Evolutionary conservation across 2,113 vertebrate species (phyloP).

Genomic region (Notothenia rossii): DNA sequence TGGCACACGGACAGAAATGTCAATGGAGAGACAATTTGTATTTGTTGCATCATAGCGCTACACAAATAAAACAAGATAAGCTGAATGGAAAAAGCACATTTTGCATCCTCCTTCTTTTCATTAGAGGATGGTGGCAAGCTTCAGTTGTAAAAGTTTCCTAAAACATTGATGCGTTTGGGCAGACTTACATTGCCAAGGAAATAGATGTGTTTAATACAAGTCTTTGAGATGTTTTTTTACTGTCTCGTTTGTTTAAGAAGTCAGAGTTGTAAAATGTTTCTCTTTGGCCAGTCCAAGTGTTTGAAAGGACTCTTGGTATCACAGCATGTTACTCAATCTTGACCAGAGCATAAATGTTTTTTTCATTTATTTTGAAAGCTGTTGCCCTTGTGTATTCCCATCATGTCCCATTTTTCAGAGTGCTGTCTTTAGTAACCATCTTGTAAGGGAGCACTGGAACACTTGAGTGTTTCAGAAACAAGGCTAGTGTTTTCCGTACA

Average conservation of each 20-base stretch:
- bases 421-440: background rate
- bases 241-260: background rate
- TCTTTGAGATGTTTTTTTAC: background rate
- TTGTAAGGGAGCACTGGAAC: background rate
- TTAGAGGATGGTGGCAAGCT: background rate
- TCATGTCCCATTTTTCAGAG: background rate
- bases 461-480: constrained; percentile 8
- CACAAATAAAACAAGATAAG: constrained; percentile 38
- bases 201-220: background rate
- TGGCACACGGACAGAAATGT: constrained; percentile 61
- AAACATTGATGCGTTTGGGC: no score
- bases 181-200: background rate
- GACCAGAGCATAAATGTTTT: background rate
- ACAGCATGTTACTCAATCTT: background rate
- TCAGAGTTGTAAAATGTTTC: background rate
- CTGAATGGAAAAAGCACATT: constrained; percentile 32
- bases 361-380: background rate
- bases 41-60: constrained; percentile 60
- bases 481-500: constrained; percentile 5
- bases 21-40: constrained; percentile 54
- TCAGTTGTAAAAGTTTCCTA: background rate
- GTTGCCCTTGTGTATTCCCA: background rate
- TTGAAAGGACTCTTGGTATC: background rate
- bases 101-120: constrained; percentile 5
- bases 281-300: no score